Evolutionary conservation across 2,888 invertebrate genomes (phyloP), one percentile per base, ranked within the genome.

Genomic region (Amorpha juglandis): DNA sequence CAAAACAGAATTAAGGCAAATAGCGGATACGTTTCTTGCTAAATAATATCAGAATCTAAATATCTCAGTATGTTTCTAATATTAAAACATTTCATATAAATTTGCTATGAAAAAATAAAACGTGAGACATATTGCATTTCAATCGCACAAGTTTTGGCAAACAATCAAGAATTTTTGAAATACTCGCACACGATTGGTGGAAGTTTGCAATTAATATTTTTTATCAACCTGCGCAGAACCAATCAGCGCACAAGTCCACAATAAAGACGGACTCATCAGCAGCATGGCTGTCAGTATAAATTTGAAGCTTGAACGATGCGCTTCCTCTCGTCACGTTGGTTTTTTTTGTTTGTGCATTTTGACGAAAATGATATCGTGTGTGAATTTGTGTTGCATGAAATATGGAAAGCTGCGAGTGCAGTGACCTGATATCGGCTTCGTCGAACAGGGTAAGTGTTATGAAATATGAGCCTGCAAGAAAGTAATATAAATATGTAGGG

Each of bases 221-320:
- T 88, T 87, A 82, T 77, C 73, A 71, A 68, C 76, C 70, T 65
- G 67, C 70, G 80, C 84, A 88, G 84, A 81, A 89, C 96, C 96
- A 96, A 96, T 96, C 94, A 91, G 94, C 93, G 90, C 80, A 81
- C 93, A 94, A 94, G 94, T 93, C 94, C 94, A 95, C 95, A 95
- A 96, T 96, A 96, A 97, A 97, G 96, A 95, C 95, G 95, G 95
- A 95, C 95, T 95, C 95, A 95, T 95, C 95, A 95, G 95, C 96
- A 97, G 96, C 95, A 97, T 97, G 97, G 97, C 97, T 97, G 97
- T 96, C 98, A 98, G 97, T 98, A 98, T 98, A 98, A 97, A 98
- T 97, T 96, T 97, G 97, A 96, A 95, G 95, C 95, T 95, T 95
- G 95, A 92, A 95, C 94, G 95, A 97, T 97, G 96, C 95, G 95